A percentile compares a stretch with the other conserved stretches of the same genome.
phyloP scores from a whole-genome alignment of 2,113 vertebrate species.

The Motacilla tschutschensis region DNA sequence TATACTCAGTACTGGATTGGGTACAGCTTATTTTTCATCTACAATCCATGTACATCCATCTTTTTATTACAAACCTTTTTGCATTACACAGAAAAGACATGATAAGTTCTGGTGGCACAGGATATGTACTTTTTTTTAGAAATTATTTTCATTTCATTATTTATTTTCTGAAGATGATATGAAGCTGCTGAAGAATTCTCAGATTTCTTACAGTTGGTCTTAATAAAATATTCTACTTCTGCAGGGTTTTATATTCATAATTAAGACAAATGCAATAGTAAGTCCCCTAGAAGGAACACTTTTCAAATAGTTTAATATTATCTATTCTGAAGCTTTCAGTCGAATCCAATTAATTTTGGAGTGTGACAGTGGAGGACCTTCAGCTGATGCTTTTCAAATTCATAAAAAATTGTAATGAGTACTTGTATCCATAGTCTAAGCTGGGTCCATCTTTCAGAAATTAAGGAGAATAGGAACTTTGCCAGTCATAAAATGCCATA shows the following conservation, averaged over 20 bases:
- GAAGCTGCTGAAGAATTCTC: neutral
- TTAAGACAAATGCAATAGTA: constrained; percentile 33
- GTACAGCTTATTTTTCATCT: neutral
- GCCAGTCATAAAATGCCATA: neutral
- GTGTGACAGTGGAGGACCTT: constrained; percentile 5
- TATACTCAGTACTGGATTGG: neutral
- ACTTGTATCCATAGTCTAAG: neutral
- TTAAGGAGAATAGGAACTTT: neutral
- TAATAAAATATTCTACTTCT: constrained; percentile 28
- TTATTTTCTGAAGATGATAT: neutral
- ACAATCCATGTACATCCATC: neutral
- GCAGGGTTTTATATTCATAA: constrained; percentile 11
- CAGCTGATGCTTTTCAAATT: constrained; percentile 43
- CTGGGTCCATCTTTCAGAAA: constrained; percentile 20
- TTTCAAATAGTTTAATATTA: constrained; percentile 22
- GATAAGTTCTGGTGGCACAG: neutral
- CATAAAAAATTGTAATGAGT: constrained; percentile 37
- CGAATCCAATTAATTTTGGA: constrained; percentile 24
- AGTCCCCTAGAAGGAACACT: constrained; percentile 4
- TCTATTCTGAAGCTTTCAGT: constrained; percentile 19
- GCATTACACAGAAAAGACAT: neutral
- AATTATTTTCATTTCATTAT: neutral
- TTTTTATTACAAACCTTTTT: neutral
- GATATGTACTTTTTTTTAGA: neutral
- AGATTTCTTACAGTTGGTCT: neutral